A percentile compares a stretch with the other conserved stretches of the same genome.
These are phyloP conservation scores for Entelurus aequoreus DNA, from an alignment of 2,113 vertebrate species.

Conservation along the genomic window DNA sequence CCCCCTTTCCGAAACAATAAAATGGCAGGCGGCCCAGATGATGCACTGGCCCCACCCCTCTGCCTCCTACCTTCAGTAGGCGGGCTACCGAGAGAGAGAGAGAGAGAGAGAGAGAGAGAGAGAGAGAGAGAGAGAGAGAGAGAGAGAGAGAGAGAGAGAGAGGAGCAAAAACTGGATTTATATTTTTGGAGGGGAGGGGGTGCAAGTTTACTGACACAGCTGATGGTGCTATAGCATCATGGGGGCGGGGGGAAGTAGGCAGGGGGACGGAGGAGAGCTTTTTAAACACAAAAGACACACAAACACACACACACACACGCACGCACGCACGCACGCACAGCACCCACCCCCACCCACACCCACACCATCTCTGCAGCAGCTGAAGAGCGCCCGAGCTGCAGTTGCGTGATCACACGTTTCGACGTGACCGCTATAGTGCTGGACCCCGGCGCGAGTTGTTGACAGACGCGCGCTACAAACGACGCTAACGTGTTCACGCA, in stretches of 20 bases:
- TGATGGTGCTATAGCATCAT: slow-evolving; percentile 32
- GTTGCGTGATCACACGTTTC: neutral
- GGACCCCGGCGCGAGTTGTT: too few species aligned
- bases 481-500: neutral
- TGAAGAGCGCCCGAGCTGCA: neutral
- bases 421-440: neutral
- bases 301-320: neutral
- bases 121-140: slow-evolving; percentile 22
- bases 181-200: slow-evolving; percentile 10
- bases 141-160: slow-evolving; percentile 19
- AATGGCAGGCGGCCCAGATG: slow-evolving; percentile 49
- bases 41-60: slow-evolving; percentile 30
- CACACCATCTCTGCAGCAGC: slow-evolving; percentile 46
- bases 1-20: slow-evolving; percentile 50
- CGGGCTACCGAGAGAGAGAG: slow-evolving; percentile 23
- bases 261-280: neutral
- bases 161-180: slow-evolving; percentile 33
- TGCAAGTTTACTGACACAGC: slow-evolving; percentile 30
- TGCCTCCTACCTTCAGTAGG: slow-evolving; percentile 32
- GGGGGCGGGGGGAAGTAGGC: neutral
- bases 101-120: slow-evolving; percentile 18
- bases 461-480: too few species aligned
- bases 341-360: neutral
- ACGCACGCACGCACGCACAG: neutral
- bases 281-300: neutral